Base-by-base conservation (phyloP, 2,113 vertebrate genomes). In the Antennarius striatus region DNA sequence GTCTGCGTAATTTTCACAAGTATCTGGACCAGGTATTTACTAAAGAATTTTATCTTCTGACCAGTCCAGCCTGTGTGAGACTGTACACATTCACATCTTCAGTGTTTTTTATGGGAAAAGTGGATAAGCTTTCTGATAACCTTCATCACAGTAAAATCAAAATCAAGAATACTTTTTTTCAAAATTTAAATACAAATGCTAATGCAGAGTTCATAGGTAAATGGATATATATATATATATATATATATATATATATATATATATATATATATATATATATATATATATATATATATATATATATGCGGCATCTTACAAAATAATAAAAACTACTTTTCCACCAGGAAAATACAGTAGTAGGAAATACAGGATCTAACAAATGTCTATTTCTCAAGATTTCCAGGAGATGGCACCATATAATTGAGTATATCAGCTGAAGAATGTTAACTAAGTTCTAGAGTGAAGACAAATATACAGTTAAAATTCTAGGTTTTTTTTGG, bases 401-500 rank as follows among this genome's bases (percentile, higher is more conserved):
- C 93, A 93, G 92, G 91, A 93, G 91, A 91, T 92, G 92, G 92
- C 93, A 93, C 92, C 90, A 91, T 91, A 92, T 91, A 91, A 90
- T 91, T 91, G 84, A 87, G 82, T 91, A 83, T 85, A 91, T 91
- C 89, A 91, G 90, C 88, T 75, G 81, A 85, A 85, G 86, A 90
- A 84, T 71, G 87, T 86, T 74, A 89, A 90, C 84, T 90, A 90
- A 88, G 89, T 92, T 86, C 88, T 88, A 90, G 91, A 91, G 80
- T 84, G 87, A 91, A 88, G 82, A 90, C 85, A 88, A 90, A 88
- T 86, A 88, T 84, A 90, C 90, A 91, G 63, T 84, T 86, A 52
- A 88, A 90, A 90, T 75, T 81, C 55, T 72, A 75, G 83, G 78
- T 79, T 90, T 92, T 90, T 43, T 93, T 93, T 93, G 93, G 93